A percentile compares a stretch with the other conserved stretches of the same genome.
Evolutionary conservation across 2,113 vertebrate genomes (phyloP).

Genomic region (Psittacus erithacus): DNA sequence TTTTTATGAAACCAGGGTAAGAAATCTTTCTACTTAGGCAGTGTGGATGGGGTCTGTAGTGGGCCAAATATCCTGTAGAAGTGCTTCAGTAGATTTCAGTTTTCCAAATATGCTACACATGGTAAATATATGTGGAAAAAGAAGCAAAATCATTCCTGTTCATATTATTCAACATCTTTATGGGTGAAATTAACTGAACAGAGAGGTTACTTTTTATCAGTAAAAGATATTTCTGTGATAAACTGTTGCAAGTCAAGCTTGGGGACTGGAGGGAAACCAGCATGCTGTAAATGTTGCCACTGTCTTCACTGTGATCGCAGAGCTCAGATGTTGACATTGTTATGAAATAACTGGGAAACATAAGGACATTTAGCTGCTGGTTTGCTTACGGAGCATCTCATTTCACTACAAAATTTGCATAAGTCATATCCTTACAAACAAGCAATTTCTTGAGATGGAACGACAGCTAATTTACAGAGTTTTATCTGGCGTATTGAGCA

Average conservation of each 20-base stretch:
- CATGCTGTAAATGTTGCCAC: neutral
- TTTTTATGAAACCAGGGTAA: slow-evolving; percentile 99
- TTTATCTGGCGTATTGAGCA: neutral
- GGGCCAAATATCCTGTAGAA: neutral
- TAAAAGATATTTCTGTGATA: neutral
- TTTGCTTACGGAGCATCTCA: neutral
- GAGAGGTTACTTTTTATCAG: neutral
- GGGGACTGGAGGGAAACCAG: neutral
- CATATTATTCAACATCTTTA: neutral
- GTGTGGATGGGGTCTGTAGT: neutral
- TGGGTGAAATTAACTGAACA: neutral
- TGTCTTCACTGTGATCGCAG: neutral
- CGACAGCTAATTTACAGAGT: neutral
- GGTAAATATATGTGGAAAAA: neutral
- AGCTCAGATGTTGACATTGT: neutral
- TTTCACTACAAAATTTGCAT: neutral
- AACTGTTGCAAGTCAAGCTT: neutral
- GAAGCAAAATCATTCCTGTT: neutral
- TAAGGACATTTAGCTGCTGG: neutral
- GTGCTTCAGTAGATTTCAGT: neutral
- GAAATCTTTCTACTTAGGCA: slow-evolving; percentile 48
- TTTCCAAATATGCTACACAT: neutral
- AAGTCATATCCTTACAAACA: neutral
- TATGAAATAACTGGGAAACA: neutral
- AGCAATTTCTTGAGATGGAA: neutral